phyloP scores from a whole-genome alignment of 2,797 vertebrate genomes.

The Coluber constrictor region DNA sequence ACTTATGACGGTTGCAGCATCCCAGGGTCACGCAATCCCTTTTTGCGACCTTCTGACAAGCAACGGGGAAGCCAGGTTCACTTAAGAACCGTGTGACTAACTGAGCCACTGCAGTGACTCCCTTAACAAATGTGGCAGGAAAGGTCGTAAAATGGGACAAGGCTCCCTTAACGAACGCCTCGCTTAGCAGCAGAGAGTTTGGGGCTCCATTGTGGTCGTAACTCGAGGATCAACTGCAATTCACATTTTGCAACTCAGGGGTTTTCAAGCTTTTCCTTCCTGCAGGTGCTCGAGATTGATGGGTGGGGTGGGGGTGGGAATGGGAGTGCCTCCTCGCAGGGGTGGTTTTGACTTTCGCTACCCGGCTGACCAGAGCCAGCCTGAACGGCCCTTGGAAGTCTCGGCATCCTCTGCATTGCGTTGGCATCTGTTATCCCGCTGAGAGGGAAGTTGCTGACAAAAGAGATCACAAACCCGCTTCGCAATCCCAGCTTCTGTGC shows the following conservation, averaged over 20 bases:
- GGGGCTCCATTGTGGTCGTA: too few species aligned
- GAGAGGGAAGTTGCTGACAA: not conserved
- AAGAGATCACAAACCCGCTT: not conserved
- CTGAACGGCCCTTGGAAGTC: not conserved
- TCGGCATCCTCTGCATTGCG: not conserved
- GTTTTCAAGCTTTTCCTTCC: not conserved
- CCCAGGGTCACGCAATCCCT: rapidly evolving
- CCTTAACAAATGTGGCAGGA: not conserved
- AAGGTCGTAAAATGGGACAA: not conserved
- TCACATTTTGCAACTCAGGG: not conserved
- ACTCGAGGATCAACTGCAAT: too few species aligned
- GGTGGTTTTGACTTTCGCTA: not conserved
- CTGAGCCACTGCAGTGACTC: not conserved
- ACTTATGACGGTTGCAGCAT: not conserved
- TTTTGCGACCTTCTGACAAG: not conserved
- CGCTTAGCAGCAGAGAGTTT: too few species aligned
- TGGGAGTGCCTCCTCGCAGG: not conserved
- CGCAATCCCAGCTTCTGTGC: not conserved
- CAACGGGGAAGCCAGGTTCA: too few species aligned
- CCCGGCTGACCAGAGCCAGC: not conserved
- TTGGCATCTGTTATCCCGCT: not conserved
- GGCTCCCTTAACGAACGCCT: too few species aligned
- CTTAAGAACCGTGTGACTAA: not conserved
- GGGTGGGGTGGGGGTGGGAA: too few species aligned
- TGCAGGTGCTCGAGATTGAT: not conserved